Percentiles rank a stretch among this genome's conserved stretches.
Evolutionary conservation across 30 jellyfish, hydroid and myxozoan species (phyloP).

Genomic region (Cassiopea andromeda): DNA sequence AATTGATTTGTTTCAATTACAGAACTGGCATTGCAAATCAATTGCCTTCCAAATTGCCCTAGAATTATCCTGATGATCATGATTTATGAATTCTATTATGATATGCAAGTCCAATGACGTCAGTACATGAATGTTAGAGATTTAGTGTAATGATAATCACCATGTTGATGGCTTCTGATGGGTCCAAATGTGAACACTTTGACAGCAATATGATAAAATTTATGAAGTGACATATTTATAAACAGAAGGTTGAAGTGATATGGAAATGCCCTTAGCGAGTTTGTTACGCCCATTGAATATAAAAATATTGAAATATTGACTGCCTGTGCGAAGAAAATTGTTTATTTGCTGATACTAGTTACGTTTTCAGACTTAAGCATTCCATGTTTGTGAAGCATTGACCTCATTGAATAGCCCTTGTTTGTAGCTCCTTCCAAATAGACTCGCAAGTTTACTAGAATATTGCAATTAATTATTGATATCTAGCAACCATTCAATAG

Average conservation of each 20-base stretch:
- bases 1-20: background rate
- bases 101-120: background rate
- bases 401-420: background rate
- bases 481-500: background rate
- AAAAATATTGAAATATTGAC: too few species aligned
- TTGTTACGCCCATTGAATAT: too few species aligned
- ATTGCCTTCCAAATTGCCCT: background rate
- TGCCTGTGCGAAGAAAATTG: too few species aligned
- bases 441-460: too few species aligned
- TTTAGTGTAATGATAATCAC: too few species aligned
- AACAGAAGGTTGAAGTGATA: too few species aligned
- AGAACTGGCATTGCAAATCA: background rate
- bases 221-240: too few species aligned
- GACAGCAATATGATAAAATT: too few species aligned
- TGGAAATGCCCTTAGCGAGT: too few species aligned
- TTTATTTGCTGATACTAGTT: background rate
- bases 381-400: background rate
- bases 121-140: background rate
- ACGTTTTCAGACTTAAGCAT: background rate
- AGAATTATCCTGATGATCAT: background rate
- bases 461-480: too few species aligned
- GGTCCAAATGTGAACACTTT: too few species aligned
- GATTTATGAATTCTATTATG: background rate
- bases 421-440: background rate
- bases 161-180: too few species aligned